Conservation (phyloP, 2,888 invertebrate genomes). For the Pyrrhia umbra region DNA sequence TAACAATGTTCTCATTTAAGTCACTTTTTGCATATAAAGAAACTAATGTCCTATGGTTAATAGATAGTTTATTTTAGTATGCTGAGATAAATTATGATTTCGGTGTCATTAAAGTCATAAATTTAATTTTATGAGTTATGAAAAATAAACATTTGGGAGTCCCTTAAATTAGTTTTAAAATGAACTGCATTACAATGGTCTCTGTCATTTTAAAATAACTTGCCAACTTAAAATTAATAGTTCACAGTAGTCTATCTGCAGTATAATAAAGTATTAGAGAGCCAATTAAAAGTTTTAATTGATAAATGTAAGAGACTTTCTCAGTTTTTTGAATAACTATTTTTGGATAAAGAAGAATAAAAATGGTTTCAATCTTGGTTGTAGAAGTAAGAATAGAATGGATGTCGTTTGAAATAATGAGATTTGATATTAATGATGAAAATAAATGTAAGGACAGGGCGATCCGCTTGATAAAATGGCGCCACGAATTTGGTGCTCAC, state of each 20-base stretch:
- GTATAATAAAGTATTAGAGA: conserved; percentile 2
- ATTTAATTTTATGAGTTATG: neutral
- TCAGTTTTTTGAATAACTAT: neutral
- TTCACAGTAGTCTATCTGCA: conserved; percentile 11
- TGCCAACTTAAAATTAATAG: conserved; percentile 12
- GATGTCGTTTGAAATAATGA: neutral
- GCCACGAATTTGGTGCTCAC: no score
- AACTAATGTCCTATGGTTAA: no score
- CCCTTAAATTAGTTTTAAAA: neutral
- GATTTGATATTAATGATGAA: neutral
- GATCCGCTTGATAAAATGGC: no score
- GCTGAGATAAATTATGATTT: neutral
- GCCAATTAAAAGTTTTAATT: conserved; percentile 24
- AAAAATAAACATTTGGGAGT: neutral
- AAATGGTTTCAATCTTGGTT: neutral
- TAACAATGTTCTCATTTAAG: no score
- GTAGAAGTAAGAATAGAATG: neutral
- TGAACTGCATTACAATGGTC: neutral
- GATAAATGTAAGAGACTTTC: conserved; percentile 12
- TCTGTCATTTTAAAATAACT: neutral
- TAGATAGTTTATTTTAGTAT: no score
- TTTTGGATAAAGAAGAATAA: neutral
- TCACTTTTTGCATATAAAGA: no score
- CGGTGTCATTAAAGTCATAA: neutral
- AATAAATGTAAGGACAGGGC: no score